phyloP scores from a whole-genome alignment of 2,797 vertebrate species.

The Austrolebias charrua region DNA sequence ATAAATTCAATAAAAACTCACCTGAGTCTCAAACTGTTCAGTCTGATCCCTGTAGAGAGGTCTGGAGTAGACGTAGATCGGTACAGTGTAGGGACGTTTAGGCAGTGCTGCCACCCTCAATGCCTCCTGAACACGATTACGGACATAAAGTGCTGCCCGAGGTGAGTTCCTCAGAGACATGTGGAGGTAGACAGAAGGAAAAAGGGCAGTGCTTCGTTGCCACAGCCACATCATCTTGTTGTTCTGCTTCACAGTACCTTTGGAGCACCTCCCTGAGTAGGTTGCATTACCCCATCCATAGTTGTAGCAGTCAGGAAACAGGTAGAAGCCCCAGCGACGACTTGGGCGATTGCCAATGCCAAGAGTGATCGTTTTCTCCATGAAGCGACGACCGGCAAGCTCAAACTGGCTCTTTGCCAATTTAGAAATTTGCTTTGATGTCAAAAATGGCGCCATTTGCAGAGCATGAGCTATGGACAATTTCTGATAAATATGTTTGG shows the following conservation, averaged over 20 bases:
- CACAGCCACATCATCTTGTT: slow-evolving; percentile 86
- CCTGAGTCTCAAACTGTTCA: slow-evolving; percentile 76
- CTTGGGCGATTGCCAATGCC: slow-evolving; percentile 79
- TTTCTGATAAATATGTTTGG: slow-evolving; percentile 81
- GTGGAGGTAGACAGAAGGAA: slow-evolving; percentile 86
- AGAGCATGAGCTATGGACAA: slow-evolving; percentile 76
- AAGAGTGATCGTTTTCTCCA: slow-evolving; percentile 81
- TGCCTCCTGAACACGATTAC: slow-evolving; percentile 85
- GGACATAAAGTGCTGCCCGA: slow-evolving; percentile 75
- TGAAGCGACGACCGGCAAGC: slow-evolving; percentile 73
- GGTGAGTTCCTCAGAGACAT: slow-evolving; percentile 64
- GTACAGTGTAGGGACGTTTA: slow-evolving; percentile 62
- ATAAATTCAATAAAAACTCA: slow-evolving; percentile 47
- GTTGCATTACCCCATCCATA: slow-evolving; percentile 71
- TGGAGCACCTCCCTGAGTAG: slow-evolving; percentile 83
- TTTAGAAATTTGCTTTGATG: slow-evolving; percentile 20
- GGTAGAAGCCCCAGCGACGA: slow-evolving; percentile 88
- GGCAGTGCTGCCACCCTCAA: slow-evolving; percentile 78
- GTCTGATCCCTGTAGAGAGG: slow-evolving; percentile 79
- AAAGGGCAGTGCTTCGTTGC: slow-evolving; percentile 87
- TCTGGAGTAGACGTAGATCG: slow-evolving; percentile 84
- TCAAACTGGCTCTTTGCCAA: slow-evolving; percentile 82
- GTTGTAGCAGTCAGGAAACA: slow-evolving; percentile 91
- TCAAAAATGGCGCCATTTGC: slow-evolving; percentile 62
- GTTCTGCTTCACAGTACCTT: slow-evolving; percentile 79